Percentiles rank a stretch among this genome's conserved stretches.
Conservation (phyloP, 2,888 invertebrate species). For the Synanthedon vespiformis region DNA sequence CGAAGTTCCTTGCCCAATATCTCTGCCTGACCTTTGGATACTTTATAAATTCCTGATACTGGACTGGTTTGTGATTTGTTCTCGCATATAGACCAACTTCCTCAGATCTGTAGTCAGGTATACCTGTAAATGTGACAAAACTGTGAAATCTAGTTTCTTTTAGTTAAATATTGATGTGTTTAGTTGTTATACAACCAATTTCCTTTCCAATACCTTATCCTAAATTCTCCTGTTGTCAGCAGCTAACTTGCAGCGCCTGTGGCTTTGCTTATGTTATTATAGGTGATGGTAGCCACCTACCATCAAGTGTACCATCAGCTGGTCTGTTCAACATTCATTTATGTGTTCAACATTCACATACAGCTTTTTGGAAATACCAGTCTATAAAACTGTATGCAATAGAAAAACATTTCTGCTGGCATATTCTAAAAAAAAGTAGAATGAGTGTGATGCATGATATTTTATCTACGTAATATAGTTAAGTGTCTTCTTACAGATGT, state of each 20-base stretch:
- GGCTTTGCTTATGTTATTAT: too few species aligned
- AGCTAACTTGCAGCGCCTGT: too few species aligned
- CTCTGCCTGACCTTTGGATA: conserved; percentile 77
- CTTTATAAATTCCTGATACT: conserved; percentile 86
- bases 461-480: neutral
- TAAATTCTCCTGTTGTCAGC: too few species aligned
- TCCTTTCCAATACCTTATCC: too few species aligned
- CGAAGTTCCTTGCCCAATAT: conserved; percentile 96
- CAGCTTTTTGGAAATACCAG: neutral
- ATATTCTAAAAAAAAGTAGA: neutral
- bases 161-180: too few species aligned
- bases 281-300: too few species aligned
- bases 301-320: too few species aligned
- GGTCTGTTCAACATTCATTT: too few species aligned
- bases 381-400: neutral
- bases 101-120: conserved; percentile 94
- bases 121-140: conserved; percentile 69
- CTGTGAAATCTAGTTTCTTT: neutral
- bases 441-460: neutral
- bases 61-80: conserved; percentile 85
- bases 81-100: conserved; percentile 92
- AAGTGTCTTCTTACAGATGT: neutral
- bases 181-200: too few species aligned
- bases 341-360: too few species aligned
- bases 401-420: neutral